phyloP scores from a whole-genome alignment of 2,797 vertebrate genomes.

The Myotis findleyi region DNA sequence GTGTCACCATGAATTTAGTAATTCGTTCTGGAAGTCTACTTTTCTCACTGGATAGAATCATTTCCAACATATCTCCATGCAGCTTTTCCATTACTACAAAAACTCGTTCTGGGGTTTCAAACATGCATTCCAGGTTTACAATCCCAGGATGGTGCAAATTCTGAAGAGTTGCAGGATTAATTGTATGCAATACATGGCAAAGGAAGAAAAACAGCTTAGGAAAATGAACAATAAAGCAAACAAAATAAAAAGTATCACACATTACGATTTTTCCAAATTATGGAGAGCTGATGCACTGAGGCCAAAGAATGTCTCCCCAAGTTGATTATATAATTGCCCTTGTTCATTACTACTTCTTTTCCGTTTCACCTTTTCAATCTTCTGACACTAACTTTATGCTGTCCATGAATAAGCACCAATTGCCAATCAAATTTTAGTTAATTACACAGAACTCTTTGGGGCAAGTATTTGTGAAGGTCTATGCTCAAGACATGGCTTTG shows the following conservation, averaged over 20 bases:
- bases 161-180: constrained; percentile 84
- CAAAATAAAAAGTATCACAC: neutral
- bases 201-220: constrained; percentile 14
- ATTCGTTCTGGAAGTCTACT: constrained; percentile 97
- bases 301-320: neutral
- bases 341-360: neutral
- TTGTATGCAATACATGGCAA: neutral
- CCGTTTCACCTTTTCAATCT: neutral
- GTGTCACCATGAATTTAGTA: constrained; percentile 98
- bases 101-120: constrained; percentile 97
- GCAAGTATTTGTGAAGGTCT: neutral
- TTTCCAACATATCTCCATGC: constrained; percentile 99
- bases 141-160: constrained; percentile 99
- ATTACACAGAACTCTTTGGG: neutral
- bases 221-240: constrained; percentile 26
- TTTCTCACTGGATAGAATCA: constrained; percentile 98
- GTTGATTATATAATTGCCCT: neutral
- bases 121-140: constrained; percentile 99
- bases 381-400: neutral
- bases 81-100: constrained; percentile 99
- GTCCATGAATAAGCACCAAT: neutral
- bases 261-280: constrained; percentile 14
- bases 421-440: neutral
- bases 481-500: neutral
- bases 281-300: neutral